A percentile compares a stretch with the other conserved stretches of the same genome.
Conservation (phyloP, 2,113 vertebrate genomes). For the Datnioides undecimradiatus region DNA sequence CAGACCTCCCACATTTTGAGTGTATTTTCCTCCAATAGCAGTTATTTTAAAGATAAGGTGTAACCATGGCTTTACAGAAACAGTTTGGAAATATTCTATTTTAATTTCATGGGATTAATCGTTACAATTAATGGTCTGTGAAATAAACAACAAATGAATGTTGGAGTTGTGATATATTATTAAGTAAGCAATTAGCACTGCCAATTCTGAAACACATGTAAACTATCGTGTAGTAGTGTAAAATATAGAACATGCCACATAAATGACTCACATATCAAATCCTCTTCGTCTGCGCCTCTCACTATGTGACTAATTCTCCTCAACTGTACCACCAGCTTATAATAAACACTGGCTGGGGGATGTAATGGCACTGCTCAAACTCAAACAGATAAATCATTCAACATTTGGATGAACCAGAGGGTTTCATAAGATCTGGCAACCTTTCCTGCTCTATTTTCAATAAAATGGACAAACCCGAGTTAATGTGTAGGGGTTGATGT, state of each 20-base stretch:
- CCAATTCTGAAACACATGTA: background rate
- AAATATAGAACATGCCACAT: too few species aligned
- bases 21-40: too few species aligned
- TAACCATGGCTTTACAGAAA: too few species aligned
- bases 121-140: too few species aligned
- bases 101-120: background rate
- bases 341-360: background rate
- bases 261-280: too few species aligned
- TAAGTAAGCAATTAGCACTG: background rate
- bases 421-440: slow-evolving; percentile 1
- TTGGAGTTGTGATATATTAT: background rate
- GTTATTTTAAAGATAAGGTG: too few species aligned
- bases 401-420: background rate
- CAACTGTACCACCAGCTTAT: background rate
- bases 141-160: background rate
- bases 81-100: background rate
- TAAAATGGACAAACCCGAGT: background rate
- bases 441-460: background rate
- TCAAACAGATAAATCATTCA: background rate
- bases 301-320: background rate
- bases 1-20: too few species aligned
- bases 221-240: background rate
- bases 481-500: background rate
- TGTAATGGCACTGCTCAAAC: background rate
- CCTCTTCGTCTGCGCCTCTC: too few species aligned